Evolutionary conservation across 2,888 invertebrate genomes (phyloP).

Genomic region (Cryptosula pallasiana): DNA sequence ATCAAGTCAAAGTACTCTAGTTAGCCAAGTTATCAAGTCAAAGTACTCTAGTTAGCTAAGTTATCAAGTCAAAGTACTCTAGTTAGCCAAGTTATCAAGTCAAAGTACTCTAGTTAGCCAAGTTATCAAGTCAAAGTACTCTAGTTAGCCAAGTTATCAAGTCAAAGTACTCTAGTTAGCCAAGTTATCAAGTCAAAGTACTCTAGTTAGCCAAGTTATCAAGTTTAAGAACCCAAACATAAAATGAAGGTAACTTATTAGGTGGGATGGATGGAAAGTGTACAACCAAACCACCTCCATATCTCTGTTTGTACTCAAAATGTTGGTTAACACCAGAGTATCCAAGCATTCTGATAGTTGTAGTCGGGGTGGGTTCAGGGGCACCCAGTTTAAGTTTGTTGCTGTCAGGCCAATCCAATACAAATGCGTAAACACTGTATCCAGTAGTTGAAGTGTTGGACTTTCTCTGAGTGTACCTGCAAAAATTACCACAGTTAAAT

Average conservation of each 20-base stretch:
- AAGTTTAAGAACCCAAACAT: conserved; percentile 41
- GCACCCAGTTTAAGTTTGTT: conserved; percentile 58
- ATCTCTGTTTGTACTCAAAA: neutral
- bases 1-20: no score
- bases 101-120: no score
- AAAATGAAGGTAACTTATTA: conserved; percentile 38
- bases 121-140: no score
- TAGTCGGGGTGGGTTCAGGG: conserved; percentile 43
- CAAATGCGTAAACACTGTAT: conserved; percentile 62
- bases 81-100: no score
- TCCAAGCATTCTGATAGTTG: conserved; percentile 58
- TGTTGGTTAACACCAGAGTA: conserved; percentile 31
- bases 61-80: no score
- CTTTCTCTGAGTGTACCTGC: neutral
- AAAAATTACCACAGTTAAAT: no score
- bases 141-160: no score
- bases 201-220: neutral
- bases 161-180: no score
- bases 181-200: no score
- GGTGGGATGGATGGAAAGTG: conserved; percentile 37
- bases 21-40: no score
- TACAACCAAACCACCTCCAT: conserved; percentile 40
- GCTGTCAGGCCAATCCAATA: conserved; percentile 66
- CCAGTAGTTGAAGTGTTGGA: neutral
- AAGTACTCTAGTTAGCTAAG: no score